phyloP scores from a whole-genome alignment of 2,797 vertebrate genomes.

The Anniella stebbinsi region DNA sequence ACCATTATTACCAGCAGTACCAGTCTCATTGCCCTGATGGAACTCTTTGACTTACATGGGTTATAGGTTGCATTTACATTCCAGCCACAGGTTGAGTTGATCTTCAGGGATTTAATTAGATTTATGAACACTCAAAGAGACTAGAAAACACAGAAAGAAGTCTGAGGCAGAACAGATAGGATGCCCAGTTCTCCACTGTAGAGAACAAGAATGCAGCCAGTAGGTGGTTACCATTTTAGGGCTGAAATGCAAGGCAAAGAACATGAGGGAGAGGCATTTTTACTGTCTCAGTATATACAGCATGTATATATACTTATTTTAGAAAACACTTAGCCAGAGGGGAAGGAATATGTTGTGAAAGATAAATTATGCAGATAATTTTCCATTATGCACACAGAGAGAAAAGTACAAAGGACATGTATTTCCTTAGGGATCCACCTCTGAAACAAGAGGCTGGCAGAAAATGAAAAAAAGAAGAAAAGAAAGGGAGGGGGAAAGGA shows the following conservation, averaged over 20 bases:
- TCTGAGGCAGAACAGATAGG: constrained; percentile 17
- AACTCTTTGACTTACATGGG: too few relatives aligned
- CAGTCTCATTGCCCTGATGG: too few relatives aligned
- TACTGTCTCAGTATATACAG: neutral
- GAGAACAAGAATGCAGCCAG: neutral
- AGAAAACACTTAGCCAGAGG: constrained; percentile 69
- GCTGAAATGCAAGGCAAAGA: constrained; percentile 14
- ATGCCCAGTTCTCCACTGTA: neutral
- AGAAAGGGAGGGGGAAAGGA: constrained; percentile 10
- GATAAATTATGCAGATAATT: constrained; percentile 78
- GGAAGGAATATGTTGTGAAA: constrained; percentile 65
- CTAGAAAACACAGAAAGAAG: constrained; percentile 20
- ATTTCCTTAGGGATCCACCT: constrained; percentile 69
- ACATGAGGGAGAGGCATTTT: neutral
- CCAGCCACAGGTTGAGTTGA: constrained; percentile 24
- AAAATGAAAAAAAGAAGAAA: constrained; percentile 33
- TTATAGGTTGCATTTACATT: constrained; percentile 36
- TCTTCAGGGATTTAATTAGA: constrained; percentile 20
- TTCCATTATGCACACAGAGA: constrained; percentile 68
- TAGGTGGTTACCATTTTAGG: neutral
- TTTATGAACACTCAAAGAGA: neutral
- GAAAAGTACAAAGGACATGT: constrained; percentile 73
- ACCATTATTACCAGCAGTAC: neutral
- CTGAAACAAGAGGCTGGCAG: constrained; percentile 44
- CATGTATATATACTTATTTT: constrained; percentile 64